These are phyloP conservation scores for Phengaris arion DNA, from an alignment of 2,888 invertebrate genomes.

Conservation along the genomic window DNA sequence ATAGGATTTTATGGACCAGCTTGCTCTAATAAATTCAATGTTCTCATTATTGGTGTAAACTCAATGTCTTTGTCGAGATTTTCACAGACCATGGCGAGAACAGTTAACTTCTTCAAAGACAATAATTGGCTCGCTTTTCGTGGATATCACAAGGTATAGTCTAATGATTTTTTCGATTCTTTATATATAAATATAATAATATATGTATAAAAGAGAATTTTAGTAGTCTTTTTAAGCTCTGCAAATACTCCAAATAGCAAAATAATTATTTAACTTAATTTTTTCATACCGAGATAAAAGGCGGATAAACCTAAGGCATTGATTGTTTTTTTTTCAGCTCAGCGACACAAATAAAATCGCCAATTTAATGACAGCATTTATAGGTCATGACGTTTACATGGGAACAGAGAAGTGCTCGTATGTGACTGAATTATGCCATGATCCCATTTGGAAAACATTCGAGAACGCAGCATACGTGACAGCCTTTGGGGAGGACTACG, in stretches of 20 bases:
- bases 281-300: too few relatives aligned
- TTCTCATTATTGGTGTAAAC: constrained; percentile 91
- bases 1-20: constrained; percentile 44
- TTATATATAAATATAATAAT: too few relatives aligned
- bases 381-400: constrained; percentile 81
- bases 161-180: background rate
- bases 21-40: constrained; percentile 62
- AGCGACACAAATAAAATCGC: constrained; percentile 92
- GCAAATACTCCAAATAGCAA: too few relatives aligned
- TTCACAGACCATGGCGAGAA: constrained; percentile 86
- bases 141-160: constrained; percentile 84
- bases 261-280: too few relatives aligned
- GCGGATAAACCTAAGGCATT: too few relatives aligned
- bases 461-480: constrained; percentile 86
- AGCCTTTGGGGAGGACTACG: constrained; percentile 88
- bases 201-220: too few relatives aligned
- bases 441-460: constrained; percentile 88
- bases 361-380: constrained; percentile 90
- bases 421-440: constrained; percentile 81
- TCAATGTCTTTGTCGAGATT: constrained; percentile 90
- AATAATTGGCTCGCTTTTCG: constrained; percentile 85
- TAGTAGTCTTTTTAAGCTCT: too few relatives aligned
- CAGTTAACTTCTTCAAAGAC: constrained; percentile 82
- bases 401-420: constrained; percentile 72
- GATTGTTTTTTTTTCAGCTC: constrained; percentile 69